Conservation (phyloP, 2,797 vertebrate species). For the Siniperca obscura region DNA sequence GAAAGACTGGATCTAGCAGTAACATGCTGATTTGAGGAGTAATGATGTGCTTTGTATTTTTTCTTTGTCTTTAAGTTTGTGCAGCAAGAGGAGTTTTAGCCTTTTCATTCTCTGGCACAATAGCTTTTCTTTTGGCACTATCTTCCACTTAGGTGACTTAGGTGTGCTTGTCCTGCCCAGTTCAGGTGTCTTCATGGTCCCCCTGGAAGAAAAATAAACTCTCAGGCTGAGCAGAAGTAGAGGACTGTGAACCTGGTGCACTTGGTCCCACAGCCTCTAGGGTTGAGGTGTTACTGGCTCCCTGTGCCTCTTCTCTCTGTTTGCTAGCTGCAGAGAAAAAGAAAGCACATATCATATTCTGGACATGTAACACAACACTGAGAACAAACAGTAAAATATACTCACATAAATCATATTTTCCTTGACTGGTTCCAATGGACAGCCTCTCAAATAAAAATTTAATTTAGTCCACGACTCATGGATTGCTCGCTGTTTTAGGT, state of each 20-base stretch:
- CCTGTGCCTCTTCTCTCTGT: slow-evolving; percentile 68
- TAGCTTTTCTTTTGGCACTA: slow-evolving; percentile 41
- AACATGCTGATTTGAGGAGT: slow-evolving; percentile 79
- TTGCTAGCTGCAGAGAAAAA: slow-evolving; percentile 69
- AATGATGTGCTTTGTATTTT: slow-evolving; percentile 68
- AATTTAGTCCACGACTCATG: slow-evolving; percentile 51
- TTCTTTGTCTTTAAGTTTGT: slow-evolving; percentile 58
- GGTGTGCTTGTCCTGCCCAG: slow-evolving; percentile 25
- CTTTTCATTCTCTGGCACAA: slow-evolving; percentile 55
- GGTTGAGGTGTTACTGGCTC: slow-evolving; percentile 46
- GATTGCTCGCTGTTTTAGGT: slow-evolving; percentile 63
- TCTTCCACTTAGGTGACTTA: slow-evolving; percentile 28
- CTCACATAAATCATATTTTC: slow-evolving; percentile 48
- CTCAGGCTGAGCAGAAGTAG: slow-evolving; percentile 56
- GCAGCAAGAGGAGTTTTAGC: slow-evolving; percentile 54
- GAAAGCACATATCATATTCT: slow-evolving; percentile 45
- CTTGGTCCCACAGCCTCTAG: slow-evolving; percentile 43
- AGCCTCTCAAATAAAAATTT: slow-evolving; percentile 53
- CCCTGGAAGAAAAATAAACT: slow-evolving; percentile 60
- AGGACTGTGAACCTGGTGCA: slow-evolving; percentile 46
- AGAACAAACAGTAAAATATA: slow-evolving; percentile 43
- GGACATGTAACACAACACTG: slow-evolving; percentile 36
- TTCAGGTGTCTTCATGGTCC: slow-evolving; percentile 70
- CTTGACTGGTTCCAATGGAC: slow-evolving; percentile 36
- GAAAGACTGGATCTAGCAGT: slow-evolving; percentile 70